Base-by-base conservation (phyloP, 2,888 invertebrate species). In the Tanytarsus gracilentus region DNA sequence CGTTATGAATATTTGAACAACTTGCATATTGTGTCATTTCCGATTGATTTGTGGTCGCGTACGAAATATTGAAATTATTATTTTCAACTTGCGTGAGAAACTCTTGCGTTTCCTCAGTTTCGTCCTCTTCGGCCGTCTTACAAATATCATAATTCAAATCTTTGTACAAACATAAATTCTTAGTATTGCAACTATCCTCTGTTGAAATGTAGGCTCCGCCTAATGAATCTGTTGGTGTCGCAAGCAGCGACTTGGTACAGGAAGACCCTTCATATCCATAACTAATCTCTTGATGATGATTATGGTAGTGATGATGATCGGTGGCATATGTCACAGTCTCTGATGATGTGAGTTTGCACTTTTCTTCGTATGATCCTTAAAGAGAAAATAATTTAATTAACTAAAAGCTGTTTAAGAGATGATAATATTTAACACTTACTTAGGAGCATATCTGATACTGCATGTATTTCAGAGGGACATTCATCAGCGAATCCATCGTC, bases 11-110 rank as follows among this genome's bases (percentile, higher is more conserved):
- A 39, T 39, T 44, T 18, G 58, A 58, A 27, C 58, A 58, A 44
- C 29, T 58, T 16, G 58, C 58, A 25, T 58, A 58, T 48, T 58
- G 58, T 26, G 40, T 48, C n/a, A n/a, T n/a, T 7, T 58, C 58
- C 5, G 40, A 8, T 23, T 44, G 40, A 23, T 26, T 30, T 11
- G 14, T 40, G n/a, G n/a, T n/a, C n/a, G n/a, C n/a, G 21, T 48
- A 58, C 1, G 44, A 30, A 18, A 48, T 18, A 27, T 58, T 58
- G 25, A 48, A 58, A 40, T 55, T 55, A 23, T 58, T 58, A 18
- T 58, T 58, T 7, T 58, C 58, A 11, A 48, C 58, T 48, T 48
- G 44, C n/a, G 11, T 48, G 8, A 55, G 23, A 26, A 30, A 58
- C 8, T 58, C 58, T 26, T 44, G 8, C 1, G 27, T 48, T 29